phyloP scores from a whole-genome alignment of 2,113 vertebrate species.

The Struthidea cinerea region DNA sequence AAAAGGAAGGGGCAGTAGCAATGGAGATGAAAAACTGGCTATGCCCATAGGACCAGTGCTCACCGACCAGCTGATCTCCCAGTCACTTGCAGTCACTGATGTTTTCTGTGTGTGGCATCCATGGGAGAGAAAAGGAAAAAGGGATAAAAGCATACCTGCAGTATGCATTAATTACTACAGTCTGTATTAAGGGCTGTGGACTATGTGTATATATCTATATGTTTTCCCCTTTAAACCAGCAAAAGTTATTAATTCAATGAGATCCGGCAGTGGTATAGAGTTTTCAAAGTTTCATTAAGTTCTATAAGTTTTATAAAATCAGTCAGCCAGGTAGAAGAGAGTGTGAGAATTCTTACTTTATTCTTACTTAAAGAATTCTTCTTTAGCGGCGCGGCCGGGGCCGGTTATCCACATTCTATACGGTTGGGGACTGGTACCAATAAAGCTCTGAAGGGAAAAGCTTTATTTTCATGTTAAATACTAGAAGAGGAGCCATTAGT shows the following conservation, averaged over 20 bases:
- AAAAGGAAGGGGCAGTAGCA: neutral
- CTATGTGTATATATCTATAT: neutral
- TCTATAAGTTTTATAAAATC: neutral
- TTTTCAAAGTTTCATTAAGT: neutral
- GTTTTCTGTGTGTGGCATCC: neutral
- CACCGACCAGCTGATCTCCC: neutral
- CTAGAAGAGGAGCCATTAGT: neutral
- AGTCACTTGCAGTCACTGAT: neutral
- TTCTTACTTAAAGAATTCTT: no score
- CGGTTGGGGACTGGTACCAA: neutral
- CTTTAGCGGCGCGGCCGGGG: no score
- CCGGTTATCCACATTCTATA: rapidly evolving
- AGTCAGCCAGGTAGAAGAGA: neutral
- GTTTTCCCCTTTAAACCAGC: neutral
- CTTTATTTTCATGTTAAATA: neutral
- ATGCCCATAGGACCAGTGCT: neutral
- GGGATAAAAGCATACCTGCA: neutral
- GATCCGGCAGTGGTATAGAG: neutral
- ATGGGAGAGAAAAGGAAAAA: neutral
- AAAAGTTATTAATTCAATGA: neutral
- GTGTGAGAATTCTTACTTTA: neutral
- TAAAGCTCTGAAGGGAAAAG: neutral
- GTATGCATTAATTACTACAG: neutral
- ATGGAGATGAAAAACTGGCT: neutral
- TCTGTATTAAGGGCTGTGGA: neutral